phyloP scores from a whole-genome alignment of 2,888 invertebrate genomes.

The Melikaiella ostensackeni region DNA sequence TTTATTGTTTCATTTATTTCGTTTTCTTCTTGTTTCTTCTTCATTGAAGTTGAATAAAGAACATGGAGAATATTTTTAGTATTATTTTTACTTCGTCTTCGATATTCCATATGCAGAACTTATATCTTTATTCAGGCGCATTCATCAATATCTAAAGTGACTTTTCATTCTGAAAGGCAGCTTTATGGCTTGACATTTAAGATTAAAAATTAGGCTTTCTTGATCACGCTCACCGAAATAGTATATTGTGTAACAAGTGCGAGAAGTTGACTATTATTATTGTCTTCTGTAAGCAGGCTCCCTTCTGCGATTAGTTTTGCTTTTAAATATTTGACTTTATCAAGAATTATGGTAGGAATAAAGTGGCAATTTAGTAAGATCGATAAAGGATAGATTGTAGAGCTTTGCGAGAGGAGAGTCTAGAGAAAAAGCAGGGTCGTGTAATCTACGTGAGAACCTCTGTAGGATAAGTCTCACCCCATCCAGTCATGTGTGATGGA shows the following conservation, averaged over 20 bases:
- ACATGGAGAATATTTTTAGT: neutral
- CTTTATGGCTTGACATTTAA: constrained; percentile 53
- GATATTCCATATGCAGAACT: constrained; percentile 5
- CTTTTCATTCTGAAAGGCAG: constrained; percentile 47
- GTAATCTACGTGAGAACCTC: constrained; percentile 76
- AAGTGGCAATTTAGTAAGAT: constrained; percentile 32
- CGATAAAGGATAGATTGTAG: constrained; percentile 29
- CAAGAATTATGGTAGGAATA: constrained; percentile 26
- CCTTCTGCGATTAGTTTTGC: neutral
- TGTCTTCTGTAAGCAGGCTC: no score
- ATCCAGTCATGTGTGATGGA: constrained; percentile 77
- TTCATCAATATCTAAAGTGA: constrained; percentile 52
- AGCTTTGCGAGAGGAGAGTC: neutral
- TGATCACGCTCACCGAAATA: no score
- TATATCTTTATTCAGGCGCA: constrained; percentile 58
- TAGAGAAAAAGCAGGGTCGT: constrained; percentile 49
- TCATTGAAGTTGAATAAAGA: neutral
- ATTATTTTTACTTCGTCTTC: constrained; percentile 6
- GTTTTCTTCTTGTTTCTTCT: neutral
- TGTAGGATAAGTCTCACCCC: constrained; percentile 74
- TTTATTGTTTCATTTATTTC: neutral
- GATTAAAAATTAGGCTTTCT: no score
- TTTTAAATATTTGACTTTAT: constrained; percentile 16
- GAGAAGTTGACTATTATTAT: no score
- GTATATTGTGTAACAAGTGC: no score